Evolutionary conservation across 2,797 vertebrate genomes (phyloP).

Genomic region (Carduelis carduelis): DNA sequence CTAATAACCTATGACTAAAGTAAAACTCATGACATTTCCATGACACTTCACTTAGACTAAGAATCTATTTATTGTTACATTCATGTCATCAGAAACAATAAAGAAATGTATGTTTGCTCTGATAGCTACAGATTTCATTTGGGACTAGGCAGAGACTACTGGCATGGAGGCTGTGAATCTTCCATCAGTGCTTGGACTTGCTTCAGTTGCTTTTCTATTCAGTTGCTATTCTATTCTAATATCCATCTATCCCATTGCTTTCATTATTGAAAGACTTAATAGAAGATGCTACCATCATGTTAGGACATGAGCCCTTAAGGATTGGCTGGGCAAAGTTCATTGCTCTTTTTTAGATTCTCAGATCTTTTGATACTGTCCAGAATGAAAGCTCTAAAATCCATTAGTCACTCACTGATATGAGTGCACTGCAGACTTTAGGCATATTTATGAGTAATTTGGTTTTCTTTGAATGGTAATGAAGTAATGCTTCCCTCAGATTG

Average conservation of each 20-base stretch:
- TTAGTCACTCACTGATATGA: background rate
- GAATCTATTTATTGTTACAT: background rate
- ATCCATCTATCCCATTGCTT: background rate
- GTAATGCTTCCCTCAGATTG: background rate
- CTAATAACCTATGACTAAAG: background rate
- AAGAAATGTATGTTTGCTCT: background rate
- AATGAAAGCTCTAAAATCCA: background rate
- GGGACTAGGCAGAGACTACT: background rate
- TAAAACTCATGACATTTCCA: background rate
- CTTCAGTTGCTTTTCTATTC: background rate
- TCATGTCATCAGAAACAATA: background rate
- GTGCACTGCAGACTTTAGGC: background rate
- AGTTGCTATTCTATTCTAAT: background rate
- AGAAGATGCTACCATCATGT: background rate
- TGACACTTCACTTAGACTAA: background rate
- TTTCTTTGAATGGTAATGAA: background rate
- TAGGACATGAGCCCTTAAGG: background rate
- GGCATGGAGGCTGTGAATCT: background rate
- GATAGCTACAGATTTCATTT: background rate
- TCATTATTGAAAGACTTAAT: background rate
- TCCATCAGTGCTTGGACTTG: background rate
- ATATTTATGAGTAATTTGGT: background rate
- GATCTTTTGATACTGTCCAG: background rate
- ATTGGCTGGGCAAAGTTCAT: background rate
- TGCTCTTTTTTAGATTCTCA: background rate